These are phyloP conservation scores for Riptortus pedestris DNA, from an alignment of 1,140 invertebrate species.

Conservation along the genomic window DNA sequence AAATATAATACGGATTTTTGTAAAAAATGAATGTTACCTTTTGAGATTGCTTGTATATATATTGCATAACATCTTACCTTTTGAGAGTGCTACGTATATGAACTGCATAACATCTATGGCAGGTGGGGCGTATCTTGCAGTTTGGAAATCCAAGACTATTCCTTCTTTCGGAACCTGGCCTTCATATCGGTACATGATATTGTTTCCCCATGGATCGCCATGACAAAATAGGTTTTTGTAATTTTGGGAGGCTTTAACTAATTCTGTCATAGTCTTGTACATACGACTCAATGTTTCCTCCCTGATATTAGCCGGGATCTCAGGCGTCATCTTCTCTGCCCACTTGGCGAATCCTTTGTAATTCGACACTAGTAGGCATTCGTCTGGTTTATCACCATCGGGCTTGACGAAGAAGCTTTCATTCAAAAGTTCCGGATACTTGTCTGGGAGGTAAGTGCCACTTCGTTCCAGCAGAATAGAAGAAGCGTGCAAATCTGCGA, in stretches of 20 bases:
- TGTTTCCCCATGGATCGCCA: constrained; percentile 16
- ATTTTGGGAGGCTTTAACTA: not conserved
- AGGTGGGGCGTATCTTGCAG: constrained; percentile 16
- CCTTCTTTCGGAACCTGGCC: not conserved
- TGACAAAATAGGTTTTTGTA: constrained; percentile 13
- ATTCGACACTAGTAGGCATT: not conserved
- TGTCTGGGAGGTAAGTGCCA: not conserved
- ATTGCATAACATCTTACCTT: no score
- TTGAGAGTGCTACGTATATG: constrained; percentile 17
- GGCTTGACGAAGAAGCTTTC: constrained; percentile 9
- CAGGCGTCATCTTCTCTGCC: not conserved
- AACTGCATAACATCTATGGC: constrained; percentile 18
- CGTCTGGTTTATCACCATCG: not conserved
- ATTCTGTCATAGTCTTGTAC: not conserved
- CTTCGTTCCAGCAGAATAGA: constrained; percentile 5
- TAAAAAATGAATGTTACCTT: no score
- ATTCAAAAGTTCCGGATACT: constrained; percentile 9
- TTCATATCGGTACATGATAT: constrained; percentile 20
- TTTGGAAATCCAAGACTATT: constrained; percentile 19
- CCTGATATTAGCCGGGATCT: not conserved
- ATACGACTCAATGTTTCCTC: not conserved
- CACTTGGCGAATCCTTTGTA: not conserved
- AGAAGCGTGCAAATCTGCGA: constrained; percentile 20
- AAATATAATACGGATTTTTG: no score
- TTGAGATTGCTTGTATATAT: no score